phyloP scores from a whole-genome alignment of 2,113 vertebrate genomes.

The Ceyx melanurus region DNA sequence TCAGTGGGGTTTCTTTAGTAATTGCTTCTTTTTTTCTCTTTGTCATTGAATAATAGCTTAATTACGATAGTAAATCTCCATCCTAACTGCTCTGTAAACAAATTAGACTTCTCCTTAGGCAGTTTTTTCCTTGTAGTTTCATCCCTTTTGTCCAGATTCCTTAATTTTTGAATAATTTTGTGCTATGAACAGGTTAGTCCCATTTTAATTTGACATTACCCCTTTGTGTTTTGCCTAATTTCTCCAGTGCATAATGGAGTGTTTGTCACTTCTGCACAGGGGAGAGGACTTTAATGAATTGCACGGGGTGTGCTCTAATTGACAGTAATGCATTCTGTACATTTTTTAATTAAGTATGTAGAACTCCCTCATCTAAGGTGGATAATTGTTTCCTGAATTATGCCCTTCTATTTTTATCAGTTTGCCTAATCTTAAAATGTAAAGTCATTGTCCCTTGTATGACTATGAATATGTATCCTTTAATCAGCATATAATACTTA shows the following conservation, averaged over 20 bases:
- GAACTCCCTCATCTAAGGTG: conserved; percentile 42
- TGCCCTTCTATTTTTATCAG: conserved; percentile 34
- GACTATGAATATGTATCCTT: neutral
- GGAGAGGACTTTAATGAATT: conserved; percentile 51
- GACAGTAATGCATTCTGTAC: conserved; percentile 55
- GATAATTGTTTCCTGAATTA: conserved; percentile 58
- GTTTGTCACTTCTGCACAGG: conserved; percentile 16
- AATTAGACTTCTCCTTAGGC: neutral
- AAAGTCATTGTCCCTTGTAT: neutral
- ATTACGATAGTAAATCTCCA: conserved; percentile 38
- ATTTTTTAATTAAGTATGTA: conserved; percentile 61
- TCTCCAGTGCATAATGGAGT: neutral
- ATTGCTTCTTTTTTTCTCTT: conserved; percentile 23
- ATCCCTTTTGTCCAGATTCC: neutral
- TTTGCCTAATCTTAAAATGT: conserved; percentile 21
- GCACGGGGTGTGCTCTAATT: conserved; percentile 40
- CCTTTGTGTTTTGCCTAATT: conserved; percentile 33
- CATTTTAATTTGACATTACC: conserved; percentile 11
- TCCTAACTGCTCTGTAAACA: conserved; percentile 31
- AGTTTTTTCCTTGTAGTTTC: neutral
- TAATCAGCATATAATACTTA: neutral
- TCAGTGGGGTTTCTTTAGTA: conserved; percentile 11
- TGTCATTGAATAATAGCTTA: conserved; percentile 59
- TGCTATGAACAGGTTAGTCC: neutral
- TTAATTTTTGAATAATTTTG: neutral